Base-by-base conservation (phyloP, 2,888 invertebrate genomes). In the Schizotus pectinicornis region DNA sequence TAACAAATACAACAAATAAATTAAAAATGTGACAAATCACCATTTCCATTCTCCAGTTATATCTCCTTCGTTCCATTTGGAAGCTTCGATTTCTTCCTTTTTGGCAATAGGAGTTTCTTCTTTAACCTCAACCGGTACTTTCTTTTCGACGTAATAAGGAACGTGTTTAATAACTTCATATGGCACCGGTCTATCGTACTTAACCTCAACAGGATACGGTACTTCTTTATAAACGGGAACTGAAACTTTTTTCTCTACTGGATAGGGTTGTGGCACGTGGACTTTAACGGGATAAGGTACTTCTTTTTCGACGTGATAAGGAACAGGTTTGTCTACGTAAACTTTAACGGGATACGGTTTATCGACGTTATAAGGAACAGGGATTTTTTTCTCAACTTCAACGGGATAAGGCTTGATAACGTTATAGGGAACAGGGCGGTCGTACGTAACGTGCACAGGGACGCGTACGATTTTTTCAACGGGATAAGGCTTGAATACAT, bases 211-310 rank as follows among this genome's bases (percentile, higher is more conserved):
- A 61, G 88, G 86, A 77, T 86, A 88, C 52, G 88, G 88, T 72
- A 86, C 84, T 53, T 88, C 87, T 7, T 88, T 85, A 75, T 88
- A 86, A 11, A 89, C 87, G 56, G 85, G 85, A 54, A 85, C 85
- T 62, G 83, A 86, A 11, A 90, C 79, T 72, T 86, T 83, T 74
- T 87, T 88, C 70, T 83, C 84, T 53, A 86, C 84, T 52, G 84
- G 84, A 78, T 83, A 84, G 53, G 84, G 85, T 64, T 83, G 81
- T 61, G 85, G 85, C 13, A 85, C 84, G 3, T 83, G 86, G 3
- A 89, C 86, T 72, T 90, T 88, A 3, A 91, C 88, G 37, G 82
- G 83, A 69, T 86, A 86, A 30, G 91, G 91, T 62, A 89, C 88
- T 43, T 86, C 87, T 70, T 89, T 89, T 61, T 89, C 89, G 1